Evolutionary conservation across 2,888 invertebrate species (phyloP), one percentile per base, ranked within the genome.

Genomic region (Lycia hirtaria): DNA sequence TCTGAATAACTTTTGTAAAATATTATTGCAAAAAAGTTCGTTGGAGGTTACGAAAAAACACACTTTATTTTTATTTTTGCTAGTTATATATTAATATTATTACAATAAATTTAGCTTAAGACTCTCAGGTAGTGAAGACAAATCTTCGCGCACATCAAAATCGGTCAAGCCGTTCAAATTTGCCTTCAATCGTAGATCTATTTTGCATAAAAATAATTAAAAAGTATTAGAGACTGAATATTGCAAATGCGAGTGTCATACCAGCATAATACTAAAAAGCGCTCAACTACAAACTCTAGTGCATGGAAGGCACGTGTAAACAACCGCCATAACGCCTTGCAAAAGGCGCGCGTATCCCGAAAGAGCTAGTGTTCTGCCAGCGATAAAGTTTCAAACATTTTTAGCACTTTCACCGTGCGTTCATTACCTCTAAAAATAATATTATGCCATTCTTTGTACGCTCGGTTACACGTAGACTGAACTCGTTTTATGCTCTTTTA

Each of bases 351-450:
- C 38, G 38, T 47, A 10, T 47, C 19, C 20, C 30, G 14, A 40
- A 49, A 38, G 37, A 49, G 32, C 49, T 15, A 28, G n/a, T n/a
- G n/a, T 45, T 53, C 41, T 48, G 7, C 28, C 24, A 38, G 17
- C 41, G 33, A 28, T 51, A 47, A 51, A 51, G 17, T 48, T 52
- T 38, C 26, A 37, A 48, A 56, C 41, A 48, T 55, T 55, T 44
- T 52, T 35, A 51, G 20, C 28, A 49, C 44, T 60, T 60, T 49
- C 43, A 55, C 12, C 30, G 2, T 56, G 24, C 32, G 48, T 56
- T 60, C 49, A 56, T 60, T 60, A 52, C 56, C 56, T 56, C 44
- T 44, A 44, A 60, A 55, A 60, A 47, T 60, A 43, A 48, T 52
- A 56, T 52, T 52, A 57, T 37, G 41, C 30, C 57, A 43, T 48